These are phyloP conservation scores for Leucoraja erinaceus DNA, from an alignment of 2,113 vertebrate genomes.

Conservation along the genomic window DNA sequence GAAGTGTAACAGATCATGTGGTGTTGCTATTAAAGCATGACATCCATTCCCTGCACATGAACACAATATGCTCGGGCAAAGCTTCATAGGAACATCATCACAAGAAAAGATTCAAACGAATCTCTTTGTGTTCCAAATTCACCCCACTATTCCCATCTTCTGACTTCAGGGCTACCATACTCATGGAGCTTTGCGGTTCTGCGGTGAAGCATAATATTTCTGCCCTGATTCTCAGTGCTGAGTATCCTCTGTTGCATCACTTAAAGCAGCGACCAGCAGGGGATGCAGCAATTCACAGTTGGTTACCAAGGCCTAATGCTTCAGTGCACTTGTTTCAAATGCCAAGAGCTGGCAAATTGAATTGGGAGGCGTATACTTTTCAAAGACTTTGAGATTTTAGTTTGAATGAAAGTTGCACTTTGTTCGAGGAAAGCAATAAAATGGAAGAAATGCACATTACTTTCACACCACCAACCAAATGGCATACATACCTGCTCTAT, in stretches of 20 bases:
- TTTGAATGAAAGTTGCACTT: background rate
- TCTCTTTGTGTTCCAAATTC: background rate
- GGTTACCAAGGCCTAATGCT: background rate
- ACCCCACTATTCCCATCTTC: background rate
- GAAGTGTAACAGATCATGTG: background rate
- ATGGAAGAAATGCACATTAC: background rate
- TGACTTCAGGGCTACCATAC: background rate
- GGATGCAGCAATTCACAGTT: background rate
- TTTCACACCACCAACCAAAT: background rate
- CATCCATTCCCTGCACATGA: background rate
- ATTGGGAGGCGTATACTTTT: background rate
- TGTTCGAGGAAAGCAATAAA: background rate
- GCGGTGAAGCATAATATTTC: slow-evolving; percentile 1
- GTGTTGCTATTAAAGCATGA: background rate
- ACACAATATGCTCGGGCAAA: background rate
- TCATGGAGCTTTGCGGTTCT: background rate
- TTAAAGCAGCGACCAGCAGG: background rate
- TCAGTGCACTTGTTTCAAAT: background rate
- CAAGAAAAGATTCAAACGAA: background rate
- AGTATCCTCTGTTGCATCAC: background rate
- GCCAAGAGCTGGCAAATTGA: background rate
- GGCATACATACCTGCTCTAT: background rate
- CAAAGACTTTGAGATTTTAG: background rate
- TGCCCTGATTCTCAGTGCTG: background rate
- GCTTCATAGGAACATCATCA: background rate